phyloP scores from a whole-genome alignment of 2,888 invertebrate genomes.

The Pachycephus smyrnensis region DNA sequence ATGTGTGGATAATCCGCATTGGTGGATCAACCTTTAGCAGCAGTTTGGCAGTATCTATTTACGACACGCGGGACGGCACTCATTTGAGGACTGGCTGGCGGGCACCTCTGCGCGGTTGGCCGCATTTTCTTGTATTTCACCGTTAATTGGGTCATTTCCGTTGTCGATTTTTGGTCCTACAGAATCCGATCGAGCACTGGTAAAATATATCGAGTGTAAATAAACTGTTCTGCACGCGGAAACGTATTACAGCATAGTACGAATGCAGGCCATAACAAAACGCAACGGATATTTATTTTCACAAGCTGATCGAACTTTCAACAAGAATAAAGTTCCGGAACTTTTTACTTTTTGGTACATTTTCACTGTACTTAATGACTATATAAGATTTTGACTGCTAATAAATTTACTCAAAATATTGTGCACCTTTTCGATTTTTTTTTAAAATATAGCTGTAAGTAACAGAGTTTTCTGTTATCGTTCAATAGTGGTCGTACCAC shows the following conservation, averaged over 20 bases:
- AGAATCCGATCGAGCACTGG: slow-evolving; percentile 1
- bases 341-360: background rate
- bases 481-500: background rate
- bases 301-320: background rate
- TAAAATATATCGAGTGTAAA: slow-evolving; percentile 26
- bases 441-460: background rate
- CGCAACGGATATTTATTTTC: background rate
- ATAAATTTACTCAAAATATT: background rate
- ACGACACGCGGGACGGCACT: slow-evolving; percentile 48
- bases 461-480: background rate
- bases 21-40: slow-evolving; percentile 48
- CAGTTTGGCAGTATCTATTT: slow-evolving; percentile 61
- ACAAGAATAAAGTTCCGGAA: background rate
- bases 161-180: slow-evolving; percentile 37
- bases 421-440: background rate
- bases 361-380: background rate
- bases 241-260: background rate
- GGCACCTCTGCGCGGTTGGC: slow-evolving; percentile 53
- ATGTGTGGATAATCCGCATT: slow-evolving; percentile 6
- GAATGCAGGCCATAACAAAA: background rate
- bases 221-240: slow-evolving; percentile 22
- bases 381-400: background rate
- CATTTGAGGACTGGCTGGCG: slow-evolving; percentile 56
- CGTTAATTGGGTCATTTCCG: slow-evolving; percentile 64
- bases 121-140: slow-evolving; percentile 62